phyloP scores from a whole-genome alignment of 2,797 vertebrate genomes.

The Acanthis flammea region DNA sequence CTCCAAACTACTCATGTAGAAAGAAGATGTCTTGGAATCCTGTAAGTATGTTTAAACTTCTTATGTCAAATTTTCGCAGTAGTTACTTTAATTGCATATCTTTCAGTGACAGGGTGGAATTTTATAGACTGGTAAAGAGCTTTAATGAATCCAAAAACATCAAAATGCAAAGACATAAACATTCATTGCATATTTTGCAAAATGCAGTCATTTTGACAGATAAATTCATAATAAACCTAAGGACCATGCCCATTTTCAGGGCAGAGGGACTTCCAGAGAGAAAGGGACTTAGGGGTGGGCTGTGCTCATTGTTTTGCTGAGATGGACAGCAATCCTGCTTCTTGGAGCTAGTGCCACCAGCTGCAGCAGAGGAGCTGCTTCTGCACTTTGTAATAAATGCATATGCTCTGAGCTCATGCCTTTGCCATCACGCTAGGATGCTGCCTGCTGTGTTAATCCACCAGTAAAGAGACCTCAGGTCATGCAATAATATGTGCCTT shows the following conservation, averaged over 20 bases:
- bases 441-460: slow-evolving; percentile 43
- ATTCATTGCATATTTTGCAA: neutral
- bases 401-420: slow-evolving; percentile 4
- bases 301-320: neutral
- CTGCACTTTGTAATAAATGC: neutral
- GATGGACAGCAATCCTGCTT: neutral
- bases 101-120: neutral
- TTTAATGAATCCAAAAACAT: neutral
- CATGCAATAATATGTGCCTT: slow-evolving; percentile 13
- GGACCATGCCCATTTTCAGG: neutral
- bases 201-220: neutral
- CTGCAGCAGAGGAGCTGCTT: slow-evolving; percentile 2
- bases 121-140: neutral
- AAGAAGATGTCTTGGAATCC: neutral
- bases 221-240: neutral
- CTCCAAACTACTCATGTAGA: neutral
- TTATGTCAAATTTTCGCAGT: neutral
- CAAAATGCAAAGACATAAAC: neutral
- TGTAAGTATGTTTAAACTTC: neutral
- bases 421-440: neutral
- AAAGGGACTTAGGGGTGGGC: neutral
- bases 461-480: slow-evolving; percentile 40
- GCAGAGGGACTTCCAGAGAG: neutral
- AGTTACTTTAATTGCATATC: neutral
- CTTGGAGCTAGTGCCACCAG: neutral